Evolutionary conservation across 2,113 vertebrate species (phyloP), one percentile per base, ranked within the genome.

Genomic region (Mus pahari): DNA sequence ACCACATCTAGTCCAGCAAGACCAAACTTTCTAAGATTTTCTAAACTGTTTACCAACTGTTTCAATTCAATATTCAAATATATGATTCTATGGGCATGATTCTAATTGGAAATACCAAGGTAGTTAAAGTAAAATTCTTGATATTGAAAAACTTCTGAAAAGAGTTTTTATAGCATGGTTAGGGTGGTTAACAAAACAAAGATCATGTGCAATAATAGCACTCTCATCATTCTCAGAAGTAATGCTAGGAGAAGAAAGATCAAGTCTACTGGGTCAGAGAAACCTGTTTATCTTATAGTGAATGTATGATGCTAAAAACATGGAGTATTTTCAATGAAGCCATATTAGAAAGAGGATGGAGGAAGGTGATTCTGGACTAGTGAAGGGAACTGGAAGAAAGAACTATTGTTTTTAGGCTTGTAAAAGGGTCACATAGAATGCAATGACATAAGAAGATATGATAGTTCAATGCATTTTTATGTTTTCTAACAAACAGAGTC

Each of bases 361-460:
- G 14, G 28, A 26, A 22, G 14, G 45, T 26, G 24, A 1, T 3
- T 75, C 31, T 39, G 24, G 42, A 3, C 24, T 12, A 64, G 20
- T 1, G 66, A 7, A 60, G 17, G 48, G 33, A 16, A 31, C 9
- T 11, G 26, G 2, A 16, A 71, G 24, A 86, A 77, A n/a, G 5
- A 5, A 13, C 14, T 19, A 17, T 36, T 39, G 0, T 48, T 28
- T 24, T 1, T 45, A 5, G 1, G 12, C 17, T 70, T 11, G 28
- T 28, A 33, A 31, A 50, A 53, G n/a, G 17, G 5, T 16, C 70
- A 48, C 28, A 28, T 0, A 92, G 7, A 24, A 28, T 55, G 7
- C 26, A 31, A 2, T n/a, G 60, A 5, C 13, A 1, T 26, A 33
- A 19, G 13, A 42, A 3, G 9, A 28, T 58, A 79, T 45, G n/a